Evolutionary conservation across 2,888 invertebrate species (phyloP).

Genomic region (Tenthredo distinguenda): DNA sequence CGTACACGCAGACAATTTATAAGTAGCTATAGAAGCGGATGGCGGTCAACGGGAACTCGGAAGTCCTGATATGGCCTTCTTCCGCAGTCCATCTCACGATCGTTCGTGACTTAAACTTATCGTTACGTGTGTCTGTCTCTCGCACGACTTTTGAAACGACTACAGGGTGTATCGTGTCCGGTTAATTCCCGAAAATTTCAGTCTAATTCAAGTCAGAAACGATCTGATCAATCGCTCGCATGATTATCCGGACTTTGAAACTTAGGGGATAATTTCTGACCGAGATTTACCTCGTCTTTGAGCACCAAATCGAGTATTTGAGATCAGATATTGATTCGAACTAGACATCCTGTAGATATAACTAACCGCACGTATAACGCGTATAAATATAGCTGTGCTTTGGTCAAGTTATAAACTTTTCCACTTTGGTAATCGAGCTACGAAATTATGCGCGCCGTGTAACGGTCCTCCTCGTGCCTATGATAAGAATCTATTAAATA

Average conservation of each 20-base stretch:
- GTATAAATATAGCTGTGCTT: background rate
- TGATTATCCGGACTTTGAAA: too few species aligned
- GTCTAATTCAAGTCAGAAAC: background rate
- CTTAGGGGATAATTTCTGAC: too few species aligned
- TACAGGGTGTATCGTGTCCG: background rate
- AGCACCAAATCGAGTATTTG: background rate
- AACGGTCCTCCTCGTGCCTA: background rate
- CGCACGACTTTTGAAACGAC: constrained; percentile 19
- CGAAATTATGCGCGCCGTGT: constrained; percentile 36
- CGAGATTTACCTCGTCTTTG: background rate
- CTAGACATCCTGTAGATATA: background rate
- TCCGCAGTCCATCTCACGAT: constrained; percentile 32
- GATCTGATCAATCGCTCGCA: background rate
- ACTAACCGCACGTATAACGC: background rate
- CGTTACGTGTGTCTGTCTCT: background rate
- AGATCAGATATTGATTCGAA: background rate
- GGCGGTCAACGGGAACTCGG: constrained; percentile 52
- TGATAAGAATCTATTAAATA: constrained; percentile 1
- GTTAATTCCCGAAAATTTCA: background rate
- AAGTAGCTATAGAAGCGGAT: constrained; percentile 33
- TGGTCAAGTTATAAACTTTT: background rate
- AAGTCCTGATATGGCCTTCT: constrained; percentile 53
- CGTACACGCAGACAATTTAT: constrained; percentile 18
- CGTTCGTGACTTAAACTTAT: constrained; percentile 34
- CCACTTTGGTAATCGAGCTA: constrained; percentile 10